Evolutionary conservation across 1,140 invertebrate species (phyloP), one percentile per base, ranked within the genome.

Genomic region (Gonatopus flavifemur): DNA sequence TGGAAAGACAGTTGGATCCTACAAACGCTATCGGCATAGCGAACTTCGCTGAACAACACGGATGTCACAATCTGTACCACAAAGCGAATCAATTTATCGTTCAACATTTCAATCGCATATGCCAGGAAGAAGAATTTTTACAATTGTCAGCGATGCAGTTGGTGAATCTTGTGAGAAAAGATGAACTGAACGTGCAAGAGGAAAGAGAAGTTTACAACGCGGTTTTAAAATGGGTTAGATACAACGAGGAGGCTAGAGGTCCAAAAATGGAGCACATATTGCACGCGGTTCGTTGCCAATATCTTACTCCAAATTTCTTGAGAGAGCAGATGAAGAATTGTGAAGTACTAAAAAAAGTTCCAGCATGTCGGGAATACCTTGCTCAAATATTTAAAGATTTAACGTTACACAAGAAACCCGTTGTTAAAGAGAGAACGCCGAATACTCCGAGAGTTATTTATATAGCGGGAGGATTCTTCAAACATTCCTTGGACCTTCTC

Each of bases 11-110:
- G 72, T 75, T 96, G 46, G 91, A 95, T 71, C 91, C 93, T n/a
- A 90, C 87, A 47, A 96, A 96, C 77, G 93, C 91, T 16, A 94
- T 96, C 46, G 93, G 93, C 35, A 95, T 96, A 63, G 88, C 90
- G 10, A 90, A 88, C 76, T 96, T 94, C 78, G 91, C 92, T 0
- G 90, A 94, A 68, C 91, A 94, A 67, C 91, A 95, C 68, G 89
- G 91, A 19, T 96, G 93, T 70, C 81, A 83, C 16, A 86, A 90
- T 30, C 80, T 96, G 28, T 87, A 89, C 67, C 83, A 86, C 52
- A 93, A 91, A 77, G 92, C 92, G 2, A 90, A 92, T 72, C 84
- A 89, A 59, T 96, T 92, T 68, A 94, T 96, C 45, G 87, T 93
- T 64, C 85, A 92, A 56, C 87, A 95, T 78, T 96, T 96, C 68